Conservation (phyloP, 2,113 vertebrate species). For the Redunca redunca region DNA sequence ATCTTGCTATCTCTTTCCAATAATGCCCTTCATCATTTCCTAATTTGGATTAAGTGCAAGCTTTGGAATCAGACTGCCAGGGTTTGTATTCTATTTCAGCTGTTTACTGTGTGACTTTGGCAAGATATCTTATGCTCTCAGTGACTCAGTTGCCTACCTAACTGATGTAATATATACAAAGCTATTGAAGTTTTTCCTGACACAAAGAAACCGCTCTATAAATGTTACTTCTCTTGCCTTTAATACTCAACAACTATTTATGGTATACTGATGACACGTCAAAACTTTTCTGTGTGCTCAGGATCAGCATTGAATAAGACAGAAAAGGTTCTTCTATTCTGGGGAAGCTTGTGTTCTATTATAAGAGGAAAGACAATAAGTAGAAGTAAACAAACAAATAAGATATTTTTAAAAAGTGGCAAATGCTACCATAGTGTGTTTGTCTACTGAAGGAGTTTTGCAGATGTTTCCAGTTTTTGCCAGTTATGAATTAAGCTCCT, state of each 20-base stretch:
- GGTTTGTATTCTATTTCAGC: background rate
- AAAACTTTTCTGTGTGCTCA: background rate
- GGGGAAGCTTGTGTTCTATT: background rate
- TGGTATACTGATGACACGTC: background rate
- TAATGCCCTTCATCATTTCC: background rate
- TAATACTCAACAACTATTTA: background rate
- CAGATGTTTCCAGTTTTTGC: background rate
- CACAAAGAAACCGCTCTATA: background rate
- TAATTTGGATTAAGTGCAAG: background rate
- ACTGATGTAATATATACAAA: background rate
- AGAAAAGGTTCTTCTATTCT: background rate
- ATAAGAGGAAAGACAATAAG: background rate
- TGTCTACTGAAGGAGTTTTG: background rate
- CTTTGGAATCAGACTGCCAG: background rate
- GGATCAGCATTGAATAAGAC: background rate
- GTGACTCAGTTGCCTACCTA: background rate
- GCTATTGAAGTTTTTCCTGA: background rate
- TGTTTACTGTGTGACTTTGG: background rate
- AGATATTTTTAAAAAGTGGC: background rate
- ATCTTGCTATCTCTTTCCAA: background rate
- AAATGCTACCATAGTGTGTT: background rate
- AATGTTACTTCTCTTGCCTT: background rate
- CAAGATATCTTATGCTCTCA: background rate
- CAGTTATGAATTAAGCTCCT: background rate
- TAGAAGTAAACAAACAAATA: background rate